Conservation (phyloP, 2,797 vertebrate species). For the Paedocypris micromegethes region DNA sequence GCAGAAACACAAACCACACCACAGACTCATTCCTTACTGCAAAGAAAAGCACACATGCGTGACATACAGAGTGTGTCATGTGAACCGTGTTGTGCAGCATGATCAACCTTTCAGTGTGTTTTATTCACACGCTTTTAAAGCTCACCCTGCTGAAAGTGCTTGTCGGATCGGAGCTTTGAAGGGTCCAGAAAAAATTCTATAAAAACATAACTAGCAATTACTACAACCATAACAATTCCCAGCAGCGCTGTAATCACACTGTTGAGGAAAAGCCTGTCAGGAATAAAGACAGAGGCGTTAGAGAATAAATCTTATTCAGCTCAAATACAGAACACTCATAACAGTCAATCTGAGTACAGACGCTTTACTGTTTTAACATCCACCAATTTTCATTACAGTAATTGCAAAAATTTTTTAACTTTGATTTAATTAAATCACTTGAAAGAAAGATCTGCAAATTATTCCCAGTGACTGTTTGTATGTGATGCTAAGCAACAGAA, state of each 20-base stretch:
- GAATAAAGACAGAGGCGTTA: background rate
- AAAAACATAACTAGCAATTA: slow-evolving; percentile 81
- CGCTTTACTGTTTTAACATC: too few species aligned
- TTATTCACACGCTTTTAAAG: background rate
- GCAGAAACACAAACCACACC: slow-evolving; percentile 87
- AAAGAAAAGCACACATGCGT: slow-evolving; percentile 29
- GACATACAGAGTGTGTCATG: background rate
- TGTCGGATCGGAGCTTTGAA: slow-evolving; percentile 73
- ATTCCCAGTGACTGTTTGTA: slow-evolving; percentile 8
- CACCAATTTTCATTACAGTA: too few species aligned
- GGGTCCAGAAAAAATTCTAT: slow-evolving; percentile 87
- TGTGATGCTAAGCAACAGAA: slow-evolving; percentile 23
- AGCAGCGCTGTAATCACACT: slow-evolving; percentile 86
- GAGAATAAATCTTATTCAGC: too few species aligned
- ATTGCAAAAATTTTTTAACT: too few species aligned
- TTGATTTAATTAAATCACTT: too few species aligned
- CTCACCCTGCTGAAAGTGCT: slow-evolving; percentile 72
- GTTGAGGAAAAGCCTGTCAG: slow-evolving; percentile 84
- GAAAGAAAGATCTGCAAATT: background rate
- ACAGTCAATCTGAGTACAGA: too few species aligned
- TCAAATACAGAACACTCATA: too few species aligned
- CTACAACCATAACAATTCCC: slow-evolving; percentile 77
- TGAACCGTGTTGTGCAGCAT: background rate
- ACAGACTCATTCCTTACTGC: slow-evolving; percentile 77
- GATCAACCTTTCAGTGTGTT: background rate